These are phyloP conservation scores for Globodera ellingtonae DNA, from an alignment of 1,140 invertebrate species.

Conservation along the genomic window DNA sequence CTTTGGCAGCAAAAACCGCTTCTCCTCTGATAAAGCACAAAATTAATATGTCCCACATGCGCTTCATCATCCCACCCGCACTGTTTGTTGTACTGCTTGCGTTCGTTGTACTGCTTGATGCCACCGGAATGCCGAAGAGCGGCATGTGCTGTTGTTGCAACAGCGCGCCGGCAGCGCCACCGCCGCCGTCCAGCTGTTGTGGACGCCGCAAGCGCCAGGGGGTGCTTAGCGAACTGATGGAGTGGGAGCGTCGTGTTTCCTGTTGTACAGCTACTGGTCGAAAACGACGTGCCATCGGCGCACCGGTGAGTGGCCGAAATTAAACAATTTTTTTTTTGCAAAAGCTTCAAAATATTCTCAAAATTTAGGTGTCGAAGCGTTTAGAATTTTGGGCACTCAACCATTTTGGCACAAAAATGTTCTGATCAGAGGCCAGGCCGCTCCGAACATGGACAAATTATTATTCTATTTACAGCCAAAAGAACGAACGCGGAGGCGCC, in stretches of 20 bases:
- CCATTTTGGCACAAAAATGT: neutral
- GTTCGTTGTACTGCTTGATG: neutral
- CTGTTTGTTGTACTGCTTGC: neutral
- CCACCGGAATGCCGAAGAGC: neutral
- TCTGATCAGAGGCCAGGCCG: neutral
- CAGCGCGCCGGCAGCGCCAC: neutral
- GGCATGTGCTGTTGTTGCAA: conserved; percentile 19
- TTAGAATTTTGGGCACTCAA: neutral
- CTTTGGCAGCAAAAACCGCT: no score
- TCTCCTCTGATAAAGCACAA: no score
- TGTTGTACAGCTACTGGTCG: conserved; percentile 19
- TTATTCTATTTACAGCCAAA: neutral
- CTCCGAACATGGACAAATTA: neutral
- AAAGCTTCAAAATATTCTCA: neutral
- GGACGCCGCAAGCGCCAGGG: conserved; percentile 17
- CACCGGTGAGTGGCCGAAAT: neutral
- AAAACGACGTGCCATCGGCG: conserved; percentile 10
- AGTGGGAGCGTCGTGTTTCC: conserved; percentile 14
- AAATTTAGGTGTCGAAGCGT: neutral
- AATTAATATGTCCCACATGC: no score
- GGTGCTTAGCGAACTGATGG: conserved; percentile 10
- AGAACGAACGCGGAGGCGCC: no score
- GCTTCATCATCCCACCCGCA: no score
- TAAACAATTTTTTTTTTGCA: neutral
- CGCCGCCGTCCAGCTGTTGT: conserved; percentile 12